Base-by-base conservation (phyloP, 2,888 invertebrate genomes). In the Busseola fusca region DNA sequence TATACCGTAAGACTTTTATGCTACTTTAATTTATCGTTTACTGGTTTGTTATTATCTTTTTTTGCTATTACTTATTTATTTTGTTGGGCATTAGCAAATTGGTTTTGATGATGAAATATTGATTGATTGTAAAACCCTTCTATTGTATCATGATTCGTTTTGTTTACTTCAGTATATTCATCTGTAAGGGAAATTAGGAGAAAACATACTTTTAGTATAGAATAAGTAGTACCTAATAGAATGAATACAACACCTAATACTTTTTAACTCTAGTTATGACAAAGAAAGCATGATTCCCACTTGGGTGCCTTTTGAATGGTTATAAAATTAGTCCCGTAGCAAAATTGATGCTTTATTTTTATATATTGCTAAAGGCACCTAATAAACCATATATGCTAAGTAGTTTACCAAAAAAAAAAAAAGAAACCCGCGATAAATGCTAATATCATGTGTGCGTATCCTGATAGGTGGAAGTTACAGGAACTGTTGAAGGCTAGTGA, bases 1-100 rank as follows among this genome's bases (percentile, higher is more conserved):
- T 64, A 81, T 71, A 69, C 58, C 34, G 42, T 70, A 66, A 80
- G 40, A 76, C 58, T 64, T 54, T 30, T 37, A 54, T 45, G 37
- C 48, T 6, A 66, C 10, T 59, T 59, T 52, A 37, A 27, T 34
- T 50, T 27, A 56, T 42, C 30, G n/a, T 54, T 58, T 21, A n/a
- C 5, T 27, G 0, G n/a, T 58, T 48, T 71, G 5, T 7, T 48
- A 30, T 50, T 59, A 42, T 30, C 2, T 52, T 30, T 56, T 64
- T 56, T 37, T 25, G 12, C n/a, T 52, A 27, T 9, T 10, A 37
- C 1, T 60, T 69, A 25, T 54, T 21, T n/a, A n/a, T n/a, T n/a
- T n/a, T n/a, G 3, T 12, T 37, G 7, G 37, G 12, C 5, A 9
- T 4, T 18, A 0, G 0, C 3, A 16, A 50, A 37, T 37, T 1